Conservation (phyloP, 2,797 vertebrate genomes). For the Triplophysa bombifrons region DNA sequence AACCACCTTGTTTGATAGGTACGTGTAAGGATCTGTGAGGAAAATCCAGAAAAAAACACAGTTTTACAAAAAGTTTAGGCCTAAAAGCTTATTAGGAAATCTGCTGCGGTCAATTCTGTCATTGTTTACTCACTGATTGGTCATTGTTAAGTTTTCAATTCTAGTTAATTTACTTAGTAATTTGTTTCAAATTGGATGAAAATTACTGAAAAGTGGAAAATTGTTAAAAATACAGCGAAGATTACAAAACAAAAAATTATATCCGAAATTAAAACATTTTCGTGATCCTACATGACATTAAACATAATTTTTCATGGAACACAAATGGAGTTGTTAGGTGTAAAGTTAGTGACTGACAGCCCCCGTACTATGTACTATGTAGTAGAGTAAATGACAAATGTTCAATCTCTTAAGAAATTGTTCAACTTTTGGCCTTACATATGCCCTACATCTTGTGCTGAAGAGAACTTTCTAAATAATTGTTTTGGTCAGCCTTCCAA, state of each 20-base stretch:
- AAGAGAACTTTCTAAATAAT: slow-evolving; percentile 43
- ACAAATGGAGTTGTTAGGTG: neutral
- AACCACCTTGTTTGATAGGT: slow-evolving; percentile 43
- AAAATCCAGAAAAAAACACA: neutral
- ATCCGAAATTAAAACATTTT: no score
- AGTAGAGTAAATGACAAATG: neutral
- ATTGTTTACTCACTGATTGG: neutral
- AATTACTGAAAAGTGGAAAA: no score
- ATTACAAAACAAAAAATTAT: no score
- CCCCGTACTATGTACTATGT: neutral
- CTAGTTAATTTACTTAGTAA: no score
- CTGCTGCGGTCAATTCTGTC: neutral
- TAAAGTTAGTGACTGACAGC: neutral
- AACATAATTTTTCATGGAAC: neutral
- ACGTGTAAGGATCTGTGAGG: slow-evolving; percentile 9
- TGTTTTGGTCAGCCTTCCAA: slow-evolving; percentile 53
- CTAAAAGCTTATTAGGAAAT: neutral
- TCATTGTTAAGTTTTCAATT: no score
- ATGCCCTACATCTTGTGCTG: slow-evolving; percentile 42
- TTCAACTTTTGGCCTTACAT: slow-evolving; percentile 46
- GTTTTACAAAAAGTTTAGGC: no score
- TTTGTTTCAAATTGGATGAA: no score
- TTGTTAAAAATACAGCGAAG: no score
- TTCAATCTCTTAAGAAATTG: slow-evolving; percentile 41
- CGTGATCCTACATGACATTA: neutral